These are phyloP conservation scores for Nothocercus nigrocapillus DNA, from an alignment of 2,113 vertebrate species.

Conservation along the genomic window DNA sequence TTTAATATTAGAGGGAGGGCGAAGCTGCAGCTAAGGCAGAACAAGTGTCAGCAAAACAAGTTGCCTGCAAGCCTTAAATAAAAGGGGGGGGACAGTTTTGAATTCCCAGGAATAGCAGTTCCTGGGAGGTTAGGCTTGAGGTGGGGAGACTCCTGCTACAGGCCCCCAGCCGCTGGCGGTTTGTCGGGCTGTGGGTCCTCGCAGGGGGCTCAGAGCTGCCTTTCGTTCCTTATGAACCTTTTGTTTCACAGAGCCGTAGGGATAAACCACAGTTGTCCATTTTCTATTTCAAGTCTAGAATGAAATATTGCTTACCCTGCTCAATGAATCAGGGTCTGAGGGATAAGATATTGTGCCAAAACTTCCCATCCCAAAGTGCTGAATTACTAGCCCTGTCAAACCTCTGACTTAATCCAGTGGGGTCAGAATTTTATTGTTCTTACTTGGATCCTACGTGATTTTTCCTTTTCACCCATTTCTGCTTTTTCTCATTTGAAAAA, in stretches of 20 bases:
- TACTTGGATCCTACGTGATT: not conserved
- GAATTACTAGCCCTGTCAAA: not conserved
- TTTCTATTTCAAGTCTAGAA: not conserved
- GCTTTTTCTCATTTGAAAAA: not conserved
- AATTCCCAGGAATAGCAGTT: not conserved
- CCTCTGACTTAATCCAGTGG: not conserved
- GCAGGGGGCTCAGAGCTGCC: too few species aligned
- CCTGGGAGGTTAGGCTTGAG: too few species aligned
- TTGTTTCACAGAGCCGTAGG: not conserved
- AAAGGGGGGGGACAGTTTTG: fast-evolving
- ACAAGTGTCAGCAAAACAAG: not conserved
- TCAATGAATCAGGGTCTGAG: fast-evolving
- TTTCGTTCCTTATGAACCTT: not conserved
- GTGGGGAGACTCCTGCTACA: fast-evolving
- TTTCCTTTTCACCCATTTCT: not conserved
- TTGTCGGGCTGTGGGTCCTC: not conserved
- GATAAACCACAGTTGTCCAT: not conserved
- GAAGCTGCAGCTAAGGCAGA: not conserved
- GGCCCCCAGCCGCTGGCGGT: not conserved
- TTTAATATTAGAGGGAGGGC: fast-evolving
- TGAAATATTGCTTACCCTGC: not conserved
- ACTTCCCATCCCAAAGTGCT: not conserved
- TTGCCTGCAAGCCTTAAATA: not conserved
- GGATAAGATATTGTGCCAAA: not conserved
- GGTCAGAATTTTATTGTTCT: not conserved